Conservation (phyloP, 2,888 invertebrate genomes). For the Protonemura montana region DNA sequence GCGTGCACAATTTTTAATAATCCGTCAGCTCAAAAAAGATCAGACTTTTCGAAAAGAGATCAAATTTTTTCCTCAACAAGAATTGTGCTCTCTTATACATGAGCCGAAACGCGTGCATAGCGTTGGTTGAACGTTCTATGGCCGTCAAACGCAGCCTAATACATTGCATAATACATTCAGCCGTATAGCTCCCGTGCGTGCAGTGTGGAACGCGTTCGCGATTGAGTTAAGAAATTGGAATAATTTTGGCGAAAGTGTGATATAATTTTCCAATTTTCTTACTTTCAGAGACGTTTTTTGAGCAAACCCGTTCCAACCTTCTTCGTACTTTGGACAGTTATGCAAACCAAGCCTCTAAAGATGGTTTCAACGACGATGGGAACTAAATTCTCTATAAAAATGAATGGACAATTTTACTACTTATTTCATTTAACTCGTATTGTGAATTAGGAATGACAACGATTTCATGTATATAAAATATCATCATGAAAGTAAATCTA, state of each 20-base stretch:
- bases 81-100: background rate
- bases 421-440: too few species aligned
- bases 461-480: too few species aligned
- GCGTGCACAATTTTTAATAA: conserved; percentile 37
- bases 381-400: too few species aligned
- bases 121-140: background rate
- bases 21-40: conserved; percentile 29
- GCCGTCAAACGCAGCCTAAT: background rate
- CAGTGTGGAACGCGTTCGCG: background rate
- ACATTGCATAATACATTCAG: background rate
- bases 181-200: background rate
- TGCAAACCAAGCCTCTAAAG: too few species aligned
- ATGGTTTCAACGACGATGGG: too few species aligned
- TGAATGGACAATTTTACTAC: too few species aligned
- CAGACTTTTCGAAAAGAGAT: conserved; percentile 19
- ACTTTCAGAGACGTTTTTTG: background rate
- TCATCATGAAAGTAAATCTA: too few species aligned
- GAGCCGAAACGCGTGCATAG: background rate
- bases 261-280: conserved; percentile 3
- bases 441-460: too few species aligned
- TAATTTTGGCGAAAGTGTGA: background rate
- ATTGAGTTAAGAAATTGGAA: background rate
- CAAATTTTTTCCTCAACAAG: conserved; percentile 14
- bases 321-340: background rate
- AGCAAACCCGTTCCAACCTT: background rate